These are phyloP conservation scores for Coregonus suidteri DNA, from an alignment of 2,797 vertebrate genomes.

Conservation along the genomic window DNA sequence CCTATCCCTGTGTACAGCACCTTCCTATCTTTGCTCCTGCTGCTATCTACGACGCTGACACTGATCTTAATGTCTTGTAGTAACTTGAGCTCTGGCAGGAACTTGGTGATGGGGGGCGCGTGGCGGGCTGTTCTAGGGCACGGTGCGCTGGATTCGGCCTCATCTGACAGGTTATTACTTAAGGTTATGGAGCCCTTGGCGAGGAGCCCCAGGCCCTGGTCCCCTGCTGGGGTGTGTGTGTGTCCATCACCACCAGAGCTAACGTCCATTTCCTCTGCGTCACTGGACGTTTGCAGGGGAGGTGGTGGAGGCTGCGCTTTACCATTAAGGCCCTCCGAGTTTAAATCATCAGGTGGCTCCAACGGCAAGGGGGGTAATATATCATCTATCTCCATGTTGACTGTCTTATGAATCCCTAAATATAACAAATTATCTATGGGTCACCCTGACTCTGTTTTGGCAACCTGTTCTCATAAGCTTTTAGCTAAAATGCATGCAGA, in stretches of 20 bases:
- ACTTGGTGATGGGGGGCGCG: constrained; percentile 89
- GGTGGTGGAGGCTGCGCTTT: constrained; percentile 96
- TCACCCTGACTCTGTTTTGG: neutral
- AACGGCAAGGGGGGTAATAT: constrained; percentile 90
- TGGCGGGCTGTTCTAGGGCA: constrained; percentile 96
- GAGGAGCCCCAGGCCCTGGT: constrained; percentile 83
- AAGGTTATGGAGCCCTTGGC: constrained; percentile 87
- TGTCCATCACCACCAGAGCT: constrained; percentile 99
- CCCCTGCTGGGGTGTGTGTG: constrained; percentile 91
- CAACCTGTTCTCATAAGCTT: constrained; percentile 30
- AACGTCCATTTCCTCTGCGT: constrained; percentile 99
- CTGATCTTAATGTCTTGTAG: constrained; percentile 98
- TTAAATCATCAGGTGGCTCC: constrained; percentile 86
- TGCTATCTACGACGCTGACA: constrained; percentile 93
- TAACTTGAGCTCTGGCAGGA: constrained; percentile 94
- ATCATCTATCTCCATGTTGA: constrained; percentile 88
- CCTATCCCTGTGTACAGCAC: constrained; percentile 92
- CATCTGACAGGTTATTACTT: constrained; percentile 81
- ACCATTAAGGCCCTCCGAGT: constrained; percentile 80
- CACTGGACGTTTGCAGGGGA: constrained; percentile 99
- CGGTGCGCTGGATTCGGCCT: constrained; percentile 78
- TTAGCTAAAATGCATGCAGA: constrained; percentile 79
- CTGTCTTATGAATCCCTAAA: constrained; percentile 62
- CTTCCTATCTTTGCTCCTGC: constrained; percentile 93
- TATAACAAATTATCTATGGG: constrained; percentile 43